phyloP scores from a whole-genome alignment of 2,113 vertebrate genomes.

The Halcyon senegalensis region DNA sequence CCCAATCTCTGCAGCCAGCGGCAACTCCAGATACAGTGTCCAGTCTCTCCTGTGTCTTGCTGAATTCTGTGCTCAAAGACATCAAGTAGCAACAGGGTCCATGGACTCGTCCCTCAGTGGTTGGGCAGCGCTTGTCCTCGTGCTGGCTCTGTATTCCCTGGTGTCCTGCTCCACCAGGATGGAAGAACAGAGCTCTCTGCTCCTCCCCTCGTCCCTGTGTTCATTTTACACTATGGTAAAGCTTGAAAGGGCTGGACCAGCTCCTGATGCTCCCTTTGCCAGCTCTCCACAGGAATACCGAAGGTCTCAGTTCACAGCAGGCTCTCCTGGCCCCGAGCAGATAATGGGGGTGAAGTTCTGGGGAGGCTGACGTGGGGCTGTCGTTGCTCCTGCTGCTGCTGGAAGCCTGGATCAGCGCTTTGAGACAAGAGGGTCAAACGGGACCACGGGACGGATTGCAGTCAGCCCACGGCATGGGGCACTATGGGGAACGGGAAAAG shows the following conservation, averaged over 20 bases:
- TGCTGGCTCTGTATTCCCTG: not conserved
- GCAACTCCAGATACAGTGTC: not conserved
- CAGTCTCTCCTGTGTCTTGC: not conserved
- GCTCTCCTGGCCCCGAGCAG: not conserved
- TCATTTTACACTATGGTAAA: not conserved
- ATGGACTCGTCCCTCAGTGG: not conserved
- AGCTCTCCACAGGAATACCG: not conserved
- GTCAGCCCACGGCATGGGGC: accelerated
- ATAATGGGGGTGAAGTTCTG: accelerated
- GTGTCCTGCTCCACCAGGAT: accelerated
- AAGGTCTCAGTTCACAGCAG: not conserved
- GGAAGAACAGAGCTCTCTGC: not conserved
- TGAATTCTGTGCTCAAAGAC: not conserved
- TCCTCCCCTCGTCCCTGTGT: not conserved
- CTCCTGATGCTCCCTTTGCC: not conserved
- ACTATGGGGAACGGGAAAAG: accelerated
- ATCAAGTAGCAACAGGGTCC: not conserved
- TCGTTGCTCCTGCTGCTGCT: not conserved
- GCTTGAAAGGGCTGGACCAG: too few relatives aligned
- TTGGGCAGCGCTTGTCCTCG: not conserved
- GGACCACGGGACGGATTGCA: not conserved
- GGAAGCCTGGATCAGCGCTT: not conserved
- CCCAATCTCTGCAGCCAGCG: not conserved
- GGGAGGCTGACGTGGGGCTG: not conserved
- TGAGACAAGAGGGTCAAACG: not conserved